These are phyloP conservation scores for Rhyacichthys aspro DNA, from an alignment of 2,797 vertebrate species.

Conservation along the genomic window DNA sequence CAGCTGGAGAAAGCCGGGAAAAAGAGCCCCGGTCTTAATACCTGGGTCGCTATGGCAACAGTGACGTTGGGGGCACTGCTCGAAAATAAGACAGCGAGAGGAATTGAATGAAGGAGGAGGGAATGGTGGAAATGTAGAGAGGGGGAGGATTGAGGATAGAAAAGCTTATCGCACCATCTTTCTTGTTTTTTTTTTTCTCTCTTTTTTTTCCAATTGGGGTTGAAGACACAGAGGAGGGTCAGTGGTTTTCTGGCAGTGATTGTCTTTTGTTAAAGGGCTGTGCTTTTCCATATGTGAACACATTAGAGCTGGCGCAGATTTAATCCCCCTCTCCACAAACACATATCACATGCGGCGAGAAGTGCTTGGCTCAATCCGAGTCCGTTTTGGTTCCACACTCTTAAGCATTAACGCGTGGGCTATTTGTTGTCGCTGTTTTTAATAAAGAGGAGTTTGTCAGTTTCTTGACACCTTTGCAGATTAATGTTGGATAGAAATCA, in stretches of 20 bases:
- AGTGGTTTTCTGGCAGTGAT: constrained; percentile 13
- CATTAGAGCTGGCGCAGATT: constrained; percentile 27
- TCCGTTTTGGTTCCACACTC: constrained; percentile 23
- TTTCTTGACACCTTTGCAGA: constrained; percentile 18
- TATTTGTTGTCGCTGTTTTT: constrained; percentile 21
- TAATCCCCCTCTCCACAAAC: constrained; percentile 37
- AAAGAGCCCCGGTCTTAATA: constrained; percentile 68
- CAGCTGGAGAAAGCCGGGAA: constrained; percentile 73
- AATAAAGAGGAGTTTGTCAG: constrained; percentile 5
- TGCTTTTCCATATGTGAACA: constrained; percentile 19
- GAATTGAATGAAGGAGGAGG: constrained; percentile 61
- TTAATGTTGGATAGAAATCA: constrained; percentile 22
- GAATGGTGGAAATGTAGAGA: constrained; percentile 33
- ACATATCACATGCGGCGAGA: constrained; percentile 23
- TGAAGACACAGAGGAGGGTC: constrained; percentile 27
- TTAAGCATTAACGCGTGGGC: constrained; percentile 29
- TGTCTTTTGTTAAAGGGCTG: constrained; percentile 29
- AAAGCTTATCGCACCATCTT: constrained; percentile 46
- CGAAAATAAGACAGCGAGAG: constrained; percentile 56
- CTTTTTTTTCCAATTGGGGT: constrained; percentile 10
- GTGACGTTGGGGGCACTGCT: constrained; percentile 66
- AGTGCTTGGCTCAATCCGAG: constrained; percentile 18
- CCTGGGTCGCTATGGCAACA: constrained; percentile 80
- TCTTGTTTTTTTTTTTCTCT: not conserved
- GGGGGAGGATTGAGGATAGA: constrained; percentile 47